Base-by-base conservation (phyloP, 1,140 invertebrate genomes). In the Geopemphigus sp. region DNA sequence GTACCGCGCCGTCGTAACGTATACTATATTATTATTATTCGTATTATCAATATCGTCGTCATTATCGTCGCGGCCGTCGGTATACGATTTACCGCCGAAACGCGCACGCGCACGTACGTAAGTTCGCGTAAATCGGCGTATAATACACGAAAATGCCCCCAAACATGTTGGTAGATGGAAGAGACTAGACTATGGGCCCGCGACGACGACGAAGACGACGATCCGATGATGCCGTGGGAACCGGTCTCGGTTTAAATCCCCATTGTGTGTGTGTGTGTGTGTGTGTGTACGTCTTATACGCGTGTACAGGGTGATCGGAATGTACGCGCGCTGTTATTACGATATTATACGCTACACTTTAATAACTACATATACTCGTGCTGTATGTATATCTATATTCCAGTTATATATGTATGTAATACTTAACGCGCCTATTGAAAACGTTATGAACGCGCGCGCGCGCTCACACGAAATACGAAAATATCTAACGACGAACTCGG, bases 151-250 rank as follows among this genome's bases (percentile, higher is more conserved):
- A n/a, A n/a, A n/a, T n/a, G n/a, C 39, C 61, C 73, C 73, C n/a
- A 76, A 76, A 76, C 73, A 50, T 54, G 59, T 80, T 54, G 59
- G 50, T 39, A 68, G 66, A 45, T 57, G 39, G 26, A 32, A 56
- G 32, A 74, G 53, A 74, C 56, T 74, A 47, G 66, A 47, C 72
- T 32, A 57, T 50, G 64, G n/a, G n/a, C n/a, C n/a, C n/a, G n/a
- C 64, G 24, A 61, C 57, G 24, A 32, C 61, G 11, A 11, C 39
- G 11, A 45, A 5, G 39, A 45, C 11, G n/a, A n/a, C n/a, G n/a
- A n/a, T n/a, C n/a, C 32, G 59, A 66, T 19, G 76, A 64, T 29
- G 76, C 59, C 64, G 78, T 80, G 78, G 78, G 64, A 70, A 80
- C 78, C 78, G 78, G 64, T 78, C 74, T 63, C 74, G 8, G n/a